These are phyloP conservation scores for Eurois occulta DNA, from an alignment of 2,888 invertebrate genomes.

Conservation along the genomic window DNA sequence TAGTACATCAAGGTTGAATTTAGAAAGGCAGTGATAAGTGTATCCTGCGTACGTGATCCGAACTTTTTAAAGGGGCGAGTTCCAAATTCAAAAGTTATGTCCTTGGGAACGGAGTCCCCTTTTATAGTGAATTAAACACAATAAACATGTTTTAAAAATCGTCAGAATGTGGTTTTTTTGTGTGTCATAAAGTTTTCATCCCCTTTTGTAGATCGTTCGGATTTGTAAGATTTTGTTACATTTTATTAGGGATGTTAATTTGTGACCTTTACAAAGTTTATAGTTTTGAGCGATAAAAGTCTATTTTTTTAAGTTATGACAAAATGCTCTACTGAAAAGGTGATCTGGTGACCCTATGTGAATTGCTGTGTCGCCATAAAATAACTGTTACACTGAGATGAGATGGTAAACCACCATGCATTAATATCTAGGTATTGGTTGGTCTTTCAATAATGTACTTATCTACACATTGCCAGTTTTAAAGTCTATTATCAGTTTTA, in stretches of 20 bases:
- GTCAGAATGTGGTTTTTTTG: conserved; percentile 76
- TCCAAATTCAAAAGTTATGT: conserved; percentile 82
- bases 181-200: conserved; percentile 73
- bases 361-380: background rate
- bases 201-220: conserved; percentile 52
- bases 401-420: too few species aligned
- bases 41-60: conserved; percentile 76
- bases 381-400: background rate
- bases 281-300: conserved; percentile 46
- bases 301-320: conserved; percentile 21
- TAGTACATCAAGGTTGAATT: conserved; percentile 46
- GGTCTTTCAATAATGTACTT: background rate
- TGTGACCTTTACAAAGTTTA: conserved; percentile 60
- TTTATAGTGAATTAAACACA: conserved; percentile 73
- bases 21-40: conserved; percentile 22
- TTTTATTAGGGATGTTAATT: conserved; percentile 68
- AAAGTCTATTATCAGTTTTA: background rate
- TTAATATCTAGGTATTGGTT: background rate
- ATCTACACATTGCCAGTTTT: background rate
- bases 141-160: conserved; percentile 79
- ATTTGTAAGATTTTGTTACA: conserved; percentile 61
- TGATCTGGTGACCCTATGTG: conserved; percentile 29
- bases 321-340: conserved; percentile 14
- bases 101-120: conserved; percentile 84
- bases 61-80: conserved; percentile 71